A percentile compares a stretch with the other conserved stretches of the same genome.
Conservation (phyloP, 2,797 vertebrate species). For the Valencia hispanica region DNA sequence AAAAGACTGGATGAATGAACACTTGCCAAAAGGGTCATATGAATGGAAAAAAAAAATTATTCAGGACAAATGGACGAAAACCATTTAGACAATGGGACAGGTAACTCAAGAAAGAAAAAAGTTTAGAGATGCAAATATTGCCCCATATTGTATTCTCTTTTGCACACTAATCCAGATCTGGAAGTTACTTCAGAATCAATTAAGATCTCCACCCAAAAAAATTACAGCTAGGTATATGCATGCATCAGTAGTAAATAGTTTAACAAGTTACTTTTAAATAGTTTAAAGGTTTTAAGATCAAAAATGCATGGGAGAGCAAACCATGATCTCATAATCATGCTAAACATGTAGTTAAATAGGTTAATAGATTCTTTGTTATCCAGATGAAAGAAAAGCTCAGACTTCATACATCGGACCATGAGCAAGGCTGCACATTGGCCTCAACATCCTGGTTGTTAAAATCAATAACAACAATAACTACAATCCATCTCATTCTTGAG, state of each 20-base stretch:
- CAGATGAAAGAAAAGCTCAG: conserved; percentile 34
- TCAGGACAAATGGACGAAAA: not conserved
- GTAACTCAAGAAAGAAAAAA: not conserved
- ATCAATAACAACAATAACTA: conserved; percentile 84
- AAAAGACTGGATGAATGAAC: not conserved
- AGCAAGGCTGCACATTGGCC: conserved; percentile 43
- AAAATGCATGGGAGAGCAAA: conserved; percentile 44
- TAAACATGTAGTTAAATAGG: conserved; percentile 57
- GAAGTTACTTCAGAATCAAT: not conserved
- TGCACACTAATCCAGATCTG: not conserved
- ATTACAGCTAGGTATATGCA: not conserved
- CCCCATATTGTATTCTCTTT: not conserved
- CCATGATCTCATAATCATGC: conserved; percentile 60
- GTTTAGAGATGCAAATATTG: not conserved
- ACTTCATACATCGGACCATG: conserved; percentile 23
- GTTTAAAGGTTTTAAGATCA: not conserved
- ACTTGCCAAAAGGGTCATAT: not conserved
- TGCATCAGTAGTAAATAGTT: conserved; percentile 16
- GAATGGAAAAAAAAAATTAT: not conserved
- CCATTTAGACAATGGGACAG: not conserved
- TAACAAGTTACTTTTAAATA: not conserved
- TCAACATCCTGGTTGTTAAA: conserved; percentile 78
- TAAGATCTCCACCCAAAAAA: not conserved
- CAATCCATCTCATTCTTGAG: conserved; percentile 77
- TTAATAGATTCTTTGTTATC: conserved; percentile 64